Conservation (phyloP, 92 coral and sea anemone species). For the Phenganax subtilis region DNA sequence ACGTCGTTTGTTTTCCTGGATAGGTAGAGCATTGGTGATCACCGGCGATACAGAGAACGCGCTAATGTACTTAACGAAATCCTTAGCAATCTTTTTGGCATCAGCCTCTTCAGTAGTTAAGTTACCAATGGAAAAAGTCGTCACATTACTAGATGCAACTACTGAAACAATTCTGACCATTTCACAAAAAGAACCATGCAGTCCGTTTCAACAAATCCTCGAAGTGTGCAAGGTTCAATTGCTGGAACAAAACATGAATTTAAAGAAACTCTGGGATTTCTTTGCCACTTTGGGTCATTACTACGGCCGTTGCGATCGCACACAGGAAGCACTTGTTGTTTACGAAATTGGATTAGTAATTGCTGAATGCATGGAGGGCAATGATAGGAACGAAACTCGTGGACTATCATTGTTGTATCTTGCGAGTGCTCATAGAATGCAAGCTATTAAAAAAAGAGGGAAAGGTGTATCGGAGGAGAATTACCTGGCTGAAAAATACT, state of each 20-base stretch:
- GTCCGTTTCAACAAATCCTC: neutral
- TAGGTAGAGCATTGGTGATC: conserved; percentile 17
- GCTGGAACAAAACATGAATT: neutral
- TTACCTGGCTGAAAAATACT: neutral
- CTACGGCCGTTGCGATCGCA: conserved; percentile 1
- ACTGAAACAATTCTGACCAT: neutral
- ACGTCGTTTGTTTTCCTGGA: conserved; percentile 19
- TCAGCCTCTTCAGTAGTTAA: too few relatives aligned
- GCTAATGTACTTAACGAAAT: neutral
- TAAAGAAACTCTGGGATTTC: neutral
- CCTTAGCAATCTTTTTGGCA: neutral
- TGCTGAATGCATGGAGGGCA: conserved; percentile 16
- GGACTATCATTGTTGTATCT: neutral
- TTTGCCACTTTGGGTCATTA: conserved; percentile 8
- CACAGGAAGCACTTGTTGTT: neutral
- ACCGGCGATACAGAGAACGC: neutral
- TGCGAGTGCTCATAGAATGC: neutral
- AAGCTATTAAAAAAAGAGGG: neutral
- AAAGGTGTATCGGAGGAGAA: neutral
- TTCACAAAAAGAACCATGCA: too few relatives aligned
- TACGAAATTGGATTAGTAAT: conserved; percentile 15
- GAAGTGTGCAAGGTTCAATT: neutral
- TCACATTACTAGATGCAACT: conserved; percentile 13
- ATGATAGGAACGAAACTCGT: neutral
- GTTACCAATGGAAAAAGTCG: neutral